Conservation (phyloP, 2,888 invertebrate species). For the Pollenia amentaria region DNA sequence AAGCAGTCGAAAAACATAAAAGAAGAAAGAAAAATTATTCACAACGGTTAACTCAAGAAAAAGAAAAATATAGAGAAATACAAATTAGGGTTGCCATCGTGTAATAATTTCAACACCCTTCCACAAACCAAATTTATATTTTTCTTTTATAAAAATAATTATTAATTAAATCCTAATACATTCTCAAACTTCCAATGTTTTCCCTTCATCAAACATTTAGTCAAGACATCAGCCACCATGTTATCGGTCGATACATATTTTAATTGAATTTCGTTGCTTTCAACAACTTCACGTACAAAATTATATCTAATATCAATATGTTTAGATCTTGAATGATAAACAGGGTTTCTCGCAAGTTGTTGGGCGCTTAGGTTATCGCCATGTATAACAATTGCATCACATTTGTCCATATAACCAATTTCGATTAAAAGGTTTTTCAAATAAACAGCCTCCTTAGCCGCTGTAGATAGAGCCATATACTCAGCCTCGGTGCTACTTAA, state of each 20-base stretch:
- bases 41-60: no score
- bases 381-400: no score
- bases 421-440: neutral
- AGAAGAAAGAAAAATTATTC: no score
- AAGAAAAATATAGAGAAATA: no score
- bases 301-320: conserved; percentile 66
- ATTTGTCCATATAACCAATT: neutral
- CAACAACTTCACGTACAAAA: conserved; percentile 46
- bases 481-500: neutral
- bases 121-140: conserved; percentile 12
- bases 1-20: no score
- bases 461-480: conserved; percentile 14
- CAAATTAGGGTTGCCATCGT: no score
- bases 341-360: neutral
- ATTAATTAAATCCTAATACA: neutral
- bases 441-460: conserved; percentile 10
- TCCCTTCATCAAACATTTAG: neutral
- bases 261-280: conserved; percentile 59
- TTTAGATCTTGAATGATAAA: conserved; percentile 28
- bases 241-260: conserved; percentile 48
- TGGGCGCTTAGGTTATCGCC: no score
- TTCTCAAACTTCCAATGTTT: conserved; percentile 10
- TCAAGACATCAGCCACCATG: conserved; percentile 16
- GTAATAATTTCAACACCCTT: conserved; percentile 17
- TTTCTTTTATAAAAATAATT: conserved; percentile 10